Percentiles rank a stretch among this genome's conserved stretches.
phyloP scores from a whole-genome alignment of 1,140 invertebrate species.

The Zaprionus davidi region DNA sequence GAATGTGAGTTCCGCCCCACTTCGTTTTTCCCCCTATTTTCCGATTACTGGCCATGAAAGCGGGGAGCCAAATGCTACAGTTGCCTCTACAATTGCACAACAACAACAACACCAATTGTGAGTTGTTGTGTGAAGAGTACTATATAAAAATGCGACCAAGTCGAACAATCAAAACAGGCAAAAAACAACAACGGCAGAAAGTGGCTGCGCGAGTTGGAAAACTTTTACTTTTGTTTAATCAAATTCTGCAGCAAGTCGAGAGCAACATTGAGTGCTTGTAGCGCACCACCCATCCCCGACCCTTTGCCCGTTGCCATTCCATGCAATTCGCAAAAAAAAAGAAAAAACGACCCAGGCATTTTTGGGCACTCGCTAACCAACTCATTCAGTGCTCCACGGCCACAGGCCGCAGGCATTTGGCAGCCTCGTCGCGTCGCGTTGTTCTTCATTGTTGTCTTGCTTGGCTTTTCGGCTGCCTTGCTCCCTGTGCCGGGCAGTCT shows the following conservation, averaged over 20 bases:
- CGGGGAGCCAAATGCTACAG: slow-evolving; percentile 46
- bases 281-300: slow-evolving; percentile 15
- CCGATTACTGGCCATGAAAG: slow-evolving; percentile 64
- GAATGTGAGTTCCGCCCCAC: slow-evolving; percentile 1
- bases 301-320: neutral
- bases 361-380: slow-evolving; percentile 35
- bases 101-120: slow-evolving; percentile 7
- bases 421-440: neutral
- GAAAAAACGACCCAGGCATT: slow-evolving; percentile 38
- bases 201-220: slow-evolving; percentile 59
- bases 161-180: slow-evolving; percentile 67
- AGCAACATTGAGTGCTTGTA: slow-evolving; percentile 72
- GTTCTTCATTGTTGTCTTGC: slow-evolving; percentile 54
- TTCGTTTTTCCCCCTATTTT: slow-evolving; percentile 31
- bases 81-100: slow-evolving; percentile 47
- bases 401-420: slow-evolving; percentile 51
- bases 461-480: slow-evolving; percentile 60
- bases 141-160: slow-evolving; percentile 29
- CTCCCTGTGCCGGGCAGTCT: slow-evolving; percentile 16
- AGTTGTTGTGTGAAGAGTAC: neutral
- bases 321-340: neutral
- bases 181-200: slow-evolving; percentile 56
- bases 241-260: slow-evolving; percentile 74
- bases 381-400: slow-evolving; percentile 45
- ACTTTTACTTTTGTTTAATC: slow-evolving; percentile 82